phyloP scores from a whole-genome alignment of 1,140 invertebrate species.

The Yoshiicerus persimilis region DNA sequence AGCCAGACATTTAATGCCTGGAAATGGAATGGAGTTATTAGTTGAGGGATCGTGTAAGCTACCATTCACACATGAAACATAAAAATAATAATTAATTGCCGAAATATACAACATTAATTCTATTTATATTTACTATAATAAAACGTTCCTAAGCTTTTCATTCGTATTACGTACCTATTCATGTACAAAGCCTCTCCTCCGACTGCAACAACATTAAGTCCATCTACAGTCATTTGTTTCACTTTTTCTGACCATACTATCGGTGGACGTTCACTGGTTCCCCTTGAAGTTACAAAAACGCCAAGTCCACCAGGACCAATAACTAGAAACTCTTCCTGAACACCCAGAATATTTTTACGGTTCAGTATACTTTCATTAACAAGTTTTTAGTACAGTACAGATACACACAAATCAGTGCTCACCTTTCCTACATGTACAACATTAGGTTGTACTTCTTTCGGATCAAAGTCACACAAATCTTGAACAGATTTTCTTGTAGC shows the following conservation, averaged over 20 bases:
- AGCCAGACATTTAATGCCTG: conserved; percentile 36
- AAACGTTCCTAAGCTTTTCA: no score
- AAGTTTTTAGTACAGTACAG: no score
- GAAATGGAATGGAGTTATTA: conserved; percentile 34
- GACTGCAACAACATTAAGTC: conserved; percentile 42
- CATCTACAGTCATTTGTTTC: conserved; percentile 38
- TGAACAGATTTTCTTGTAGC: conserved; percentile 26
- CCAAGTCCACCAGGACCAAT: conserved; percentile 59
- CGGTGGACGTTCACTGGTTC: conserved; percentile 61
- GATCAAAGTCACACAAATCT: conserved; percentile 45
- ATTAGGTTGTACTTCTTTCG: conserved; percentile 34
- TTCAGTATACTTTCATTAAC: no score
- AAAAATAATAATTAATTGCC: no score
- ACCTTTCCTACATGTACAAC: conserved; percentile 46
- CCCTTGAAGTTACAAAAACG: conserved; percentile 61
- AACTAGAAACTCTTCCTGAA: conserved; percentile 52
- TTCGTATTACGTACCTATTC: conserved; percentile 38
- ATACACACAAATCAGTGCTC: no score
- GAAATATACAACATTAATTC: no score
- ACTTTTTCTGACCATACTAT: conserved; percentile 58
- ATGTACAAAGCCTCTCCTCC: conserved; percentile 39
- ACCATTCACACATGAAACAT: no score
- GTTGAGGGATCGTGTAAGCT: conserved; percentile 29
- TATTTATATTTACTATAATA: no score
- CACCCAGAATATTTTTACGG: neutral